Evolutionary conservation across 2,113 vertebrate genomes (phyloP).

Genomic region (Tupaia tana): DNA sequence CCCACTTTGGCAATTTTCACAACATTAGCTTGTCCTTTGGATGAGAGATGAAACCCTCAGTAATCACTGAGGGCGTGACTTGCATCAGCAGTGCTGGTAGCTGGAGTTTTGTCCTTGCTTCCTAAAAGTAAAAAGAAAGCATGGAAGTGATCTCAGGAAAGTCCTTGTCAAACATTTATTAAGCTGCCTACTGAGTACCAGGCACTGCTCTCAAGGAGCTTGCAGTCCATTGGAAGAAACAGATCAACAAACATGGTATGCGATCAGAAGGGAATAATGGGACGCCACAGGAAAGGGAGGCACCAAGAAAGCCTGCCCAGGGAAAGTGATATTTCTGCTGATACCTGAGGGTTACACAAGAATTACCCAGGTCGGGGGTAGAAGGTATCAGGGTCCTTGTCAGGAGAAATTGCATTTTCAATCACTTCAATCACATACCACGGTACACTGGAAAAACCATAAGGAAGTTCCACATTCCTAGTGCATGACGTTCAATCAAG

Average conservation of each 20-base stretch:
- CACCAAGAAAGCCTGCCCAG: neutral
- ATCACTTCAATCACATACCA: neutral
- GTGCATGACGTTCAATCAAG: neutral
- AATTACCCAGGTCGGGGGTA: neutral
- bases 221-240: neutral
- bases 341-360: neutral
- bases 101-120: conserved; percentile 52
- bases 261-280: neutral
- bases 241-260: neutral
- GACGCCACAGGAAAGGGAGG: neutral
- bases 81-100: conserved; percentile 14
- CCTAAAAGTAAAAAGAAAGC: conserved; percentile 34
- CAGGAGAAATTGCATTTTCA: neutral
- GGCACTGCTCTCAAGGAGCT: conserved; percentile 19
- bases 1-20: conserved; percentile 69
- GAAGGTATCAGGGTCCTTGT: neutral
- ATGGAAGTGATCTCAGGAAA: conserved; percentile 41
- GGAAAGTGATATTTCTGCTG: neutral
- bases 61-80: conserved; percentile 42
- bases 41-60: conserved; percentile 41
- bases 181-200: neutral
- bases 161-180: conserved; percentile 15
- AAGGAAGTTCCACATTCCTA: neutral
- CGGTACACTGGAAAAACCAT: neutral
- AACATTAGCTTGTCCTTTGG: conserved; percentile 72